Percentiles rank a stretch among this genome's conserved stretches.
Conservation (phyloP, 2,888 invertebrate genomes). For the Nomada fabriciana region DNA sequence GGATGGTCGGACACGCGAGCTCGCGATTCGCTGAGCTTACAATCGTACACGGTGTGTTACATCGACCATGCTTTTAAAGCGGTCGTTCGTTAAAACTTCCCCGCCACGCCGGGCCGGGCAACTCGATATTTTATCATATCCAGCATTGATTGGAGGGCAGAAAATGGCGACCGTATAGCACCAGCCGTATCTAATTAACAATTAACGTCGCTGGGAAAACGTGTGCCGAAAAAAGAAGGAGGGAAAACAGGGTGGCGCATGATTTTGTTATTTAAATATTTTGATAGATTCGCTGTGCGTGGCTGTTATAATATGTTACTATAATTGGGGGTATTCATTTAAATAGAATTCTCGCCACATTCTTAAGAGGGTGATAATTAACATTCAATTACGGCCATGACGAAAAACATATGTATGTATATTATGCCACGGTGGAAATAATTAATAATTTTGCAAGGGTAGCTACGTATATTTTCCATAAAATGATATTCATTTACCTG, state of each 20-base stretch:
- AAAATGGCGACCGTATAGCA: background rate
- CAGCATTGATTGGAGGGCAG: conserved; percentile 17
- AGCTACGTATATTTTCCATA: no score
- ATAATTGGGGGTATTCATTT: no score
- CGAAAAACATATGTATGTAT: background rate
- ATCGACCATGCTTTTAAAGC: conserved; percentile 17
- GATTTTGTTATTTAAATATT: background rate
- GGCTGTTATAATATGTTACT: no score
- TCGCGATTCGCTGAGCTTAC: conserved; percentile 8
- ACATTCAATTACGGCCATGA: no score
- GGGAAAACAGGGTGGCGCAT: background rate
- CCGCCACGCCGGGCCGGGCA: background rate
- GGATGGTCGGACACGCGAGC: conserved; percentile 32
- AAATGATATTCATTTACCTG: no score
- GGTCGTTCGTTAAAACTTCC: conserved; percentile 54
- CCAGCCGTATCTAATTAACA: conserved; percentile 40
- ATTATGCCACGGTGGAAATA: background rate
- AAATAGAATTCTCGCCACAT: no score
- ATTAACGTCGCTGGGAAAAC: conserved; percentile 12
- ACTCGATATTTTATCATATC: conserved; percentile 28
- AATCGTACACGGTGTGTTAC: conserved; percentile 8
- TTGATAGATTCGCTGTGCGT: no score
- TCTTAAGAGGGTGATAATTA: no score
- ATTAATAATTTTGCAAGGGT: no score
- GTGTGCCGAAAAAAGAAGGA: background rate